Conservation (phyloP, 2,888 invertebrate species). For the Nesidiocoris tenuis region DNA sequence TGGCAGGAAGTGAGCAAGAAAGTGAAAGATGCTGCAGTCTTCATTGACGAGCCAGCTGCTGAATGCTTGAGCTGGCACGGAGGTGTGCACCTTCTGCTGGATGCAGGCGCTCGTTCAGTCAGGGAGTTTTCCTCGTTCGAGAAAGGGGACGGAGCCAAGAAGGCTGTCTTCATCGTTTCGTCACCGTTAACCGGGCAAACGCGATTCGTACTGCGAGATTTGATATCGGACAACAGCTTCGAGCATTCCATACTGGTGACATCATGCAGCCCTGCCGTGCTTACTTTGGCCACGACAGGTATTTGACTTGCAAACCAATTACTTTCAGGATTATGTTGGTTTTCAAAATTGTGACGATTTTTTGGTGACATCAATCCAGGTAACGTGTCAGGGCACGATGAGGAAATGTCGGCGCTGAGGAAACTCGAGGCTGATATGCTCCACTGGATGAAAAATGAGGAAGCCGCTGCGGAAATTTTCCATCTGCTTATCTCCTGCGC, state of each 20-base stretch:
- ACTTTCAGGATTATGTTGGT: not conserved
- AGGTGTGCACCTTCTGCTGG: constrained; percentile 61
- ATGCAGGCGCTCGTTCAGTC: constrained; percentile 64
- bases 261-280: constrained; percentile 60
- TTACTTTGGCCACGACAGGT: constrained; percentile 56
- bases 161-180: constrained; percentile 62
- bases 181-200: constrained; percentile 61
- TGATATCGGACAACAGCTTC: constrained; percentile 63
- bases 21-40: constrained; percentile 65
- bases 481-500: constrained; percentile 64
- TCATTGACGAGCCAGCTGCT: constrained; percentile 63
- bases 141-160: constrained; percentile 54
- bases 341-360: too few relatives aligned
- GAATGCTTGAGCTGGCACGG: constrained; percentile 72
- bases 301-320: not conserved
- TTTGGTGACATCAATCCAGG: too few relatives aligned
- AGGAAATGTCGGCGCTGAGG: constrained; percentile 53
- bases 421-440: constrained; percentile 56
- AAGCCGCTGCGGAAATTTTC: constrained; percentile 62
- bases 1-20: constrained; percentile 64
- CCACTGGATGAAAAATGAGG: constrained; percentile 63
- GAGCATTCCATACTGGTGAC: constrained; percentile 64
- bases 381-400: constrained; percentile 53
- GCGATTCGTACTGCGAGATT: constrained; percentile 61
- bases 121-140: constrained; percentile 67